These are phyloP conservation scores for Azorinus chamasolen DNA, from an alignment of 2,888 invertebrate genomes.

Conservation along the genomic window DNA sequence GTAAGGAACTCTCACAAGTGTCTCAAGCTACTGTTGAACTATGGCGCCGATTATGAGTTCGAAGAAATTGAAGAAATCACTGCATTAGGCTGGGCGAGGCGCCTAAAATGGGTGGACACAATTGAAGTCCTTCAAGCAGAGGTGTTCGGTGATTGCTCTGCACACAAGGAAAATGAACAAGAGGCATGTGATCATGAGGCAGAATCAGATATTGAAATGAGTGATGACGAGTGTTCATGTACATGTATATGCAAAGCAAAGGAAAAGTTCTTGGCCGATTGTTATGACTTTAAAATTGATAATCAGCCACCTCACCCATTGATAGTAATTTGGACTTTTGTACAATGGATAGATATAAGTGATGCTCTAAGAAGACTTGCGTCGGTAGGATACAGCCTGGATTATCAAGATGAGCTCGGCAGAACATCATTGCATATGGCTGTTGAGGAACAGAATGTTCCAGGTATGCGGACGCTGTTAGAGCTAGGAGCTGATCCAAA, in stretches of 20 bases:
- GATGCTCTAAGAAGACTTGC: constrained; percentile 41
- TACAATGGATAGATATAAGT: constrained; percentile 59
- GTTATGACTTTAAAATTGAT: too few relatives aligned
- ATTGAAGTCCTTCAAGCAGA: not conserved
- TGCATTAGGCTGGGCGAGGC: constrained; percentile 41
- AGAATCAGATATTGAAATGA: not conserved
- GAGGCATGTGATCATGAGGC: too few relatives aligned
- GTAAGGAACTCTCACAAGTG: constrained; percentile 49
- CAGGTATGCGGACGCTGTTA: constrained; percentile 45
- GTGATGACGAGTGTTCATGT: not conserved
- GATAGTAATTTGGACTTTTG: constrained; percentile 55
- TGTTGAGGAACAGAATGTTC: constrained; percentile 58
- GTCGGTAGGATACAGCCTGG: constrained; percentile 39
- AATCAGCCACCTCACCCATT: constrained; percentile 19
- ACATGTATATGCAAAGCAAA: too few relatives aligned
- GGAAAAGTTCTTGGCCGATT: too few relatives aligned
- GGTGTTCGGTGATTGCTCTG: not conserved
- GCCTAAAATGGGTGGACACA: constrained; percentile 49
- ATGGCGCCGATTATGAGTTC: constrained; percentile 35
- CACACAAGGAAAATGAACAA: not conserved
- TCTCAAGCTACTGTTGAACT: constrained; percentile 45
- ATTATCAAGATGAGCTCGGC: constrained; percentile 41
- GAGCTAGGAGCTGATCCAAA: constrained; percentile 55
- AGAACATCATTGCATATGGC: constrained; percentile 57
- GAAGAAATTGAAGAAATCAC: constrained; percentile 32